Evolutionary conservation across 2,888 invertebrate genomes (phyloP), one percentile per base, ranked within the genome.

Genomic region (Clistopyga incitator): DNA sequence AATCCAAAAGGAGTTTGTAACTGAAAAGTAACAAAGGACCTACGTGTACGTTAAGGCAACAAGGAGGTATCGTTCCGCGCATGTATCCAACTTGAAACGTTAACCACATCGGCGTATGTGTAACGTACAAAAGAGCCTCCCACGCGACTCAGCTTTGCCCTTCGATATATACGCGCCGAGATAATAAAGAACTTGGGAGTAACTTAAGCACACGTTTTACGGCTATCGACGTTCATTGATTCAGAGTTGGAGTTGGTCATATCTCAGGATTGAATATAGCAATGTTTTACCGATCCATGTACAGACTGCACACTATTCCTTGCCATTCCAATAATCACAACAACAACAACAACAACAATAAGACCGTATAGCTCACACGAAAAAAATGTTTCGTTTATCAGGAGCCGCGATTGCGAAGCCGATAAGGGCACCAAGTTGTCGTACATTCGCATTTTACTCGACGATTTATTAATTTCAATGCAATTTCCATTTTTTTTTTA

Each of bases 201-300:
- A 76, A 71, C 76, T 71, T 64, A 75, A 81, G 68, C 81, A 65
- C 54, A 45, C 47, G 64, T 71, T 81, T 81, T 81, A 81, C 71
- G 71, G 70, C 50, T 71, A 76, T 77, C 65, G 70, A 71, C 71
- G 56, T 81, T 77, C 81, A 45, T 81, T 81, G 76, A 81, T 81
- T 71, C 81, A 65, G 65, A 71, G 65, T 76, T 76, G 47, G 65
- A 56, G n/a, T n/a, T n/a, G 64, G 71, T 71, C 25, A 71, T 81
- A 81, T 77, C 71, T 81, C 65, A 71, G 76, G 65, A 81, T 81
- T 38, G 56, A 71, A 76, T 76, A 56, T 67, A 71, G 65, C 38
- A 81, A 77, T 71, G 76, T 45, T 47, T 65, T 25, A 56, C 25
- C 45, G 23, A 34, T 68, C 29, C 71, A 71, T 23, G 54, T 59